Conservation (phyloP, 2,888 invertebrate species). For the Eubasilissa splendida region DNA sequence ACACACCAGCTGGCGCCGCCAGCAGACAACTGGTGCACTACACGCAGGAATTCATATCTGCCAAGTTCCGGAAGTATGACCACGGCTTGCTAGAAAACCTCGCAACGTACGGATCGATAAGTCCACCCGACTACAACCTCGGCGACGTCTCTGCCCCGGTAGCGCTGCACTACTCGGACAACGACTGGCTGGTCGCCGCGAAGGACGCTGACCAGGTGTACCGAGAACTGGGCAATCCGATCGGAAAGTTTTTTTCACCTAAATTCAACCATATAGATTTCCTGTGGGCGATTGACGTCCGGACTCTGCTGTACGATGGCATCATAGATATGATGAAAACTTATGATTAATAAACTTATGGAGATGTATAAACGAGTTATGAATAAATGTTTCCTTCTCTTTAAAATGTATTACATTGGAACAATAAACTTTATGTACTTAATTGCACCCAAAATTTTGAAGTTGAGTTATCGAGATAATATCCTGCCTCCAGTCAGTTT, state of each 20-base stretch:
- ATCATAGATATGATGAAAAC: constrained; percentile 67
- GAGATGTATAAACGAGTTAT: too few relatives aligned
- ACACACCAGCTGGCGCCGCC: constrained; percentile 75
- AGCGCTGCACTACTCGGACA: too few relatives aligned
- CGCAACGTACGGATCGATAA: constrained; percentile 67
- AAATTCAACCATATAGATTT: constrained; percentile 75
- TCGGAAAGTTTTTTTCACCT: constrained; percentile 58
- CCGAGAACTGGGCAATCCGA: constrained; percentile 38
- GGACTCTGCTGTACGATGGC: constrained; percentile 68
- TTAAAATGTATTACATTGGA: too few relatives aligned
- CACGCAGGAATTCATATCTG: constrained; percentile 65
- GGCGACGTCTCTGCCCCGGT: constrained; percentile 65
- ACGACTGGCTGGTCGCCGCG: too few relatives aligned
- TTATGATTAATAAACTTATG: constrained; percentile 54
- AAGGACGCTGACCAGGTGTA: too few relatives aligned
- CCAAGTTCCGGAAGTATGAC: constrained; percentile 68
- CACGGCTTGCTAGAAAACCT: constrained; percentile 67
- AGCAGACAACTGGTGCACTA: constrained; percentile 71
- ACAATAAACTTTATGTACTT: too few relatives aligned
- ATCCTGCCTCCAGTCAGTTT: too few relatives aligned
- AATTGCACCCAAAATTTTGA: too few relatives aligned
- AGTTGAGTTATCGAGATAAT: too few relatives aligned
- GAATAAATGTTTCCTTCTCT: too few relatives aligned
- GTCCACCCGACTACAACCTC: constrained; percentile 70
- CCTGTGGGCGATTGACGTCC: constrained; percentile 70